Percentiles rank a stretch among this genome's conserved stretches.
Evolutionary conservation across 2,797 vertebrate species (phyloP).

Genomic region (Arnoldichthys spilopterus): DNA sequence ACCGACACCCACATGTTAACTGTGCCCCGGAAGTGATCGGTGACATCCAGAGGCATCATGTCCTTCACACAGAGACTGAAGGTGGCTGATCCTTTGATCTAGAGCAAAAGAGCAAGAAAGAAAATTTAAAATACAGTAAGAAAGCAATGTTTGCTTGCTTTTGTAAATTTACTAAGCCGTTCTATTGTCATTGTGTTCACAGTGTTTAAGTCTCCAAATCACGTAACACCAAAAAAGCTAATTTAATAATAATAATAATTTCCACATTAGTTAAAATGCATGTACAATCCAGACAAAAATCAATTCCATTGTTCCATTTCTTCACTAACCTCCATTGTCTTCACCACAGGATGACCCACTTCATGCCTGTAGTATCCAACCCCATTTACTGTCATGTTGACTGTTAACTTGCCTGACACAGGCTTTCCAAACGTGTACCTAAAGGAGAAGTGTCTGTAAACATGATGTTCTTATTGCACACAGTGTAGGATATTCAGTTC

Average conservation of each 20-base stretch:
- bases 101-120: conserved; percentile 34
- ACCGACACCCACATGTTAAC: conserved; percentile 91
- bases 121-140: conserved; percentile 4
- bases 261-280: too few species aligned
- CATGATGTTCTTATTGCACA: background rate
- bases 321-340: conserved; percentile 83
- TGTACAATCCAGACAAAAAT: background rate
- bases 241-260: too few species aligned
- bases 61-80: conserved; percentile 89
- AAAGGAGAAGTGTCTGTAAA: conserved; percentile 32
- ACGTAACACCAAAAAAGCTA: too few species aligned
- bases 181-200: too few species aligned
- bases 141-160: background rate
- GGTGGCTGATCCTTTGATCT: conserved; percentile 87
- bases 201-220: too few species aligned
- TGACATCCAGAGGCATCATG: conserved; percentile 91
- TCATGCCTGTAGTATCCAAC: conserved; percentile 94
- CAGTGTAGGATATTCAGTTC: background rate
- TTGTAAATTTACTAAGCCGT: background rate
- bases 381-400: conserved; percentile 94
- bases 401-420: conserved; percentile 83
- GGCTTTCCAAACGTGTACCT: conserved; percentile 95
- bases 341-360: conserved; percentile 88
- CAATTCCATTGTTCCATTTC: background rate
- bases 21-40: conserved; percentile 90